Base-by-base conservation (phyloP, 1,140 invertebrate species). In the Drosophila pallidifrons region DNA sequence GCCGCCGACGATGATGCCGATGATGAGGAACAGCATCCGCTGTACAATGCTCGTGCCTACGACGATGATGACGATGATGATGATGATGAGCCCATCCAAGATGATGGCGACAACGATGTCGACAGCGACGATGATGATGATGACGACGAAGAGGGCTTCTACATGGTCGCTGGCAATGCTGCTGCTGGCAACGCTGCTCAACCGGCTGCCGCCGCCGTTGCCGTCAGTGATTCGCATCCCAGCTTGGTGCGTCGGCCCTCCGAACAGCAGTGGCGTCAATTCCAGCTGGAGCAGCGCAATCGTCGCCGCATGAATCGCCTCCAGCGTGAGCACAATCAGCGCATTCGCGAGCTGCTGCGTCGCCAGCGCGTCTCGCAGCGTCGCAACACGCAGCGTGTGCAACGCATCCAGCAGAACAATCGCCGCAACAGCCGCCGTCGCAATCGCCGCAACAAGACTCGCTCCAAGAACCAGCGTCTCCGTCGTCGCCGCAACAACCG, bases 221-320 rank as follows among this genome's bases (percentile, higher is more conserved):
- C 25, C 6, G 63, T 35, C 28, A 63, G 16, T 25, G 15, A 41
- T 5, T 38, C n/a, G 20, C 6, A 49, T 8, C 28, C 10, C 10
- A 35, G 4, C 8, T 11, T 35, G 16, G 8, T 76, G 13, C 54
- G 61, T 8, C 77, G 79, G 0, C 85, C 77, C 7, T 54, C 75
- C 10, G 77, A 82, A n/a, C 45, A 72, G 11, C 71, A 81, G 66
- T 89, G 86, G 86, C 85, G 71, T 8, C 86, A 89, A 28, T 89
- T 55, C 64, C 81, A 87, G 71, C 11, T 58, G 47, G 77, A 80
- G 10, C 68, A 83, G 52, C 83, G 83, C 77, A 83, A 81, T 25
- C 85, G 85, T 0, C 85, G 85, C 0, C 85, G 81, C 35, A 47
- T 89, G 10, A 79, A 89, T 30, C 81, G 75, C 5, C 72, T 89